A percentile compares a stretch with the other conserved stretches of the same genome.
These are phyloP conservation scores for Ophioninae sp. DNA, from an alignment of 2,888 invertebrate species.

Conservation along the genomic window DNA sequence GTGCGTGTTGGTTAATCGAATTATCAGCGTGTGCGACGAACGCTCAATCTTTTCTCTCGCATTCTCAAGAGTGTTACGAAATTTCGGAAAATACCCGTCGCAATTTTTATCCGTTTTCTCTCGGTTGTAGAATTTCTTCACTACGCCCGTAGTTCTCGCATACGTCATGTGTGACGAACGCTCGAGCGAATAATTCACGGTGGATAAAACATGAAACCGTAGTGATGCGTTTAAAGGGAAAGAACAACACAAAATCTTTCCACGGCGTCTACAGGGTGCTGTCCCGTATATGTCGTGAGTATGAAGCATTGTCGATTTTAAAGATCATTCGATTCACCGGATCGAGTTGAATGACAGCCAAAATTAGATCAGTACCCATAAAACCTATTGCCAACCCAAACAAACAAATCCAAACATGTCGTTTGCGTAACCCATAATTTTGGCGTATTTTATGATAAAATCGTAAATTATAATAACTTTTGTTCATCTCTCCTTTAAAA, in stretches of 20 bases:
- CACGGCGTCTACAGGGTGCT: constrained; percentile 79
- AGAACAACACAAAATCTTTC: constrained; percentile 79
- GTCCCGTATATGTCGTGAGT: constrained; percentile 80
- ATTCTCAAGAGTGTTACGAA: constrained; percentile 14
- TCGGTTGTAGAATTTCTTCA: background rate
- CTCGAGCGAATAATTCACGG: constrained; percentile 22
- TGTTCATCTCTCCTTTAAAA: no score
- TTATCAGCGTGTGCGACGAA: constrained; percentile 33
- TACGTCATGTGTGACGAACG: background rate
- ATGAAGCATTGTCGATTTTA: constrained; percentile 30
- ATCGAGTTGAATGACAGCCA: background rate
- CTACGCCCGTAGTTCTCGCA: background rate
- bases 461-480: no score
- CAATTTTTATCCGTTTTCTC: background rate
- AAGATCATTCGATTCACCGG: background rate
- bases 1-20: constrained; percentile 42
- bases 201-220: constrained; percentile 67
- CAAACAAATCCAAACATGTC: no score
- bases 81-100: constrained; percentile 1
- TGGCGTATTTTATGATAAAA: no score
- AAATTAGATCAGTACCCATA: background rate
- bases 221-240: constrained; percentile 79
- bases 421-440: no score
- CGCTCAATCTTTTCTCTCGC: constrained; percentile 2
- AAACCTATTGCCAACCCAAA: no score